Percentiles rank a stretch among this genome's conserved stretches.
These are phyloP conservation scores for Smithornis capensis DNA, from an alignment of 2,113 vertebrate genomes.

Conservation along the genomic window DNA sequence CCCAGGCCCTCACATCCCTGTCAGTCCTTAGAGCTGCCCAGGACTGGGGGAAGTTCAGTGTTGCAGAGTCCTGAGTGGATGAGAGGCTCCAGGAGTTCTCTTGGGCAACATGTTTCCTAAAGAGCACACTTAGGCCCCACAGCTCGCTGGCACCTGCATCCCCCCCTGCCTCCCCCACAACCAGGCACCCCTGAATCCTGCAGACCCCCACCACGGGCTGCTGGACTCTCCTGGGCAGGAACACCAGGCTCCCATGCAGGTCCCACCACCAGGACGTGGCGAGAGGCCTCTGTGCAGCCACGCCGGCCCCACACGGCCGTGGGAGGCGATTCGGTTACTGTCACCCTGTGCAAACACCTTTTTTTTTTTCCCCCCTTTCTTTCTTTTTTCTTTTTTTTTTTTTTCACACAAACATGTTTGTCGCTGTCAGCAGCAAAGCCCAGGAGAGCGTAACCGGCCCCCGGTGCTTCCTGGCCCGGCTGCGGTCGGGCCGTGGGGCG, in stretches of 20 bases:
- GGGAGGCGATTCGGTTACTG: neutral
- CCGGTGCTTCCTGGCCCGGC: neutral
- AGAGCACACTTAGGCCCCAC: neutral
- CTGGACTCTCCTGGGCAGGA: neutral
- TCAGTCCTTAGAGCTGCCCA: accelerated
- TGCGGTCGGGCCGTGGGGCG: slow-evolving; percentile 28
- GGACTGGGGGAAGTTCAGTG: neutral
- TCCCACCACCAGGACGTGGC: accelerated
- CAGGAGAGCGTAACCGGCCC: slow-evolving; percentile 25
- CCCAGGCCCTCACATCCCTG: accelerated
- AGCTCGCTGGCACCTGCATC: accelerated
- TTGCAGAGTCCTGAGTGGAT: neutral
- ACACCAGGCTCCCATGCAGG: accelerated
- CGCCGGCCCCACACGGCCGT: accelerated
- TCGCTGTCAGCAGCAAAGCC: neutral
- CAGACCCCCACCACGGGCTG: neutral
- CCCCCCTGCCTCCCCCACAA: accelerated
- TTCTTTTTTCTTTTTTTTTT: neutral
- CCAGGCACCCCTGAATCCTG: neutral
- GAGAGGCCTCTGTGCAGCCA: accelerated
- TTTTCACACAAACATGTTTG: slow-evolving; percentile 30
- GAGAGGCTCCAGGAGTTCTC: neutral
- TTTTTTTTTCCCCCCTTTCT: accelerated
- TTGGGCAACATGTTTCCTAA: neutral
- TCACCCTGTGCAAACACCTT: neutral